Evolutionary conservation across 2,797 vertebrate species (phyloP), one percentile per base, ranked within the genome.

Genomic region (Ptychadena robeensis): DNA sequence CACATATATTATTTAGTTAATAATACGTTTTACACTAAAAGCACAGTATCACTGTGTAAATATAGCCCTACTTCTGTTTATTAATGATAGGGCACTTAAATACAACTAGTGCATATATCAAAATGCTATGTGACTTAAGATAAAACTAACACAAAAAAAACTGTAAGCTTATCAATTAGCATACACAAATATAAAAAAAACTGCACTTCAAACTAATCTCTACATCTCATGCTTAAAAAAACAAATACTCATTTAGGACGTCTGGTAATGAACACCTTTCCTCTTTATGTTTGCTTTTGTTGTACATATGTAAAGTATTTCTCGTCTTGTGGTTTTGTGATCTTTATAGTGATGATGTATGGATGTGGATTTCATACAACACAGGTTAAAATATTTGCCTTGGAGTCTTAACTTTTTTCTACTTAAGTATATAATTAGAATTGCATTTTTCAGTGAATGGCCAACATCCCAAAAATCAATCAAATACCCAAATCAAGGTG

Each of bases 1-100:
- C 74, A 34, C 61, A 64, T 15, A 28, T 40, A 18, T 32, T 15
- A 48, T 77, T 77, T n/a, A 35, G 74, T 66, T 77, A 18, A 65
- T 14, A 74, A 22, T 35, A 18, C 9, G 38, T 64, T 34, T n/a
- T 40, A 27, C 35, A 37, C 25, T 38, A 1, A 38, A 69, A 38
- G 9, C 25, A 37, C n/a, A 27, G 10, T 40, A 25, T 3, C 25
- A 37, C n/a, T 14, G 10, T 40, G 12, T 3, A 37, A 69, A 10
- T n/a, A n/a, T 25, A 40, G 67, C 11, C 67, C n/a, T 38, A 25
- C 59, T 61, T 27, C 1, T 59, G 8, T 25, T 28, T 61, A 1
- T 15, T 48, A 27, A 28, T 11, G 10, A 9, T 25, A 61, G 11
- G 25, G 10, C 59, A 27, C 59, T 14, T 61, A 61, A 53, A 53